Evolutionary conservation across 2,113 vertebrate species (phyloP).

Genomic region (Podocnemis expansa): DNA sequence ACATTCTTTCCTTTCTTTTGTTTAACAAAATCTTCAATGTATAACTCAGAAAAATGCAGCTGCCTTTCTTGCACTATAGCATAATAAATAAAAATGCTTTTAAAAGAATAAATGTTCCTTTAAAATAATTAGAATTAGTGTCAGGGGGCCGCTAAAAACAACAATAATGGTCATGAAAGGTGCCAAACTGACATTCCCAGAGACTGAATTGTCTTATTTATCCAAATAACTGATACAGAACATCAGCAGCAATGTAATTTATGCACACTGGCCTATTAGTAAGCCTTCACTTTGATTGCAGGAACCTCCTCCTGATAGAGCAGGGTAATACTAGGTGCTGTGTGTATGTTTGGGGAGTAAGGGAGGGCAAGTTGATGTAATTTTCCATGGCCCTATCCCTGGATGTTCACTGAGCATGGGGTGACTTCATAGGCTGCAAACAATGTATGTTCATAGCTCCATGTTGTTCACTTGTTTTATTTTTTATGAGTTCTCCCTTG

Average conservation of each 20-base stretch:
- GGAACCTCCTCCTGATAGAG: background rate
- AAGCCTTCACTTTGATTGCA: background rate
- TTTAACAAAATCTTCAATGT: background rate
- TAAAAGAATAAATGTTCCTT: slow-evolving; percentile 14
- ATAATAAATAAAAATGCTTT: slow-evolving; percentile 2
- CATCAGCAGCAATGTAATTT: background rate
- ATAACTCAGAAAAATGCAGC: background rate
- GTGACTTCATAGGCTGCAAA: background rate
- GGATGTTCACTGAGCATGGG: background rate
- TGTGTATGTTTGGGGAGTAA: background rate
- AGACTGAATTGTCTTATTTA: background rate
- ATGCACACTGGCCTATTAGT: background rate
- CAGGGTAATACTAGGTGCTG: background rate
- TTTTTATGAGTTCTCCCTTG: background rate
- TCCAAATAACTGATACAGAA: background rate
- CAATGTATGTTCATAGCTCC: background rate
- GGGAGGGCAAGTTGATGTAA: background rate
- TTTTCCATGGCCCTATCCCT: background rate
- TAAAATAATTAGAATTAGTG: slow-evolving; percentile 27
- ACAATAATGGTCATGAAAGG: slow-evolving; percentile 20
- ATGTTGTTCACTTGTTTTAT: background rate
- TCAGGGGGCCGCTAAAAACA: slow-evolving; percentile 3
- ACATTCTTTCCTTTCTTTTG: background rate
- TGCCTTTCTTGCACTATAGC: background rate
- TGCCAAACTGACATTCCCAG: slow-evolving; percentile 44